Base-by-base conservation (phyloP, 2,888 invertebrate genomes). In the Diarsia mendica region DNA sequence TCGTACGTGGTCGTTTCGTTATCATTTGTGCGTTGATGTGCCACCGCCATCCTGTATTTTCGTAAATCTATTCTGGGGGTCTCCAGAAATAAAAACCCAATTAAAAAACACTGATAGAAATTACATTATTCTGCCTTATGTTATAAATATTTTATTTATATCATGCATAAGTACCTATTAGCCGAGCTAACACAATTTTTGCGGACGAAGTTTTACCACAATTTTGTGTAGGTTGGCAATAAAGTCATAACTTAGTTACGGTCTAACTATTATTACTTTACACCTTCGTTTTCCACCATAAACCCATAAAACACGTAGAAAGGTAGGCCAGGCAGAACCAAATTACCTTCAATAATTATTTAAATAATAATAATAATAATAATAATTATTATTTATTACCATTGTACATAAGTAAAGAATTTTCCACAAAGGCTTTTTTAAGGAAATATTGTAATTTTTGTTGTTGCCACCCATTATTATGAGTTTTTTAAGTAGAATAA, bases 181-280 rank as follows among this genome's bases (percentile, higher is more conserved):
- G 8, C 39, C 8, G 6, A 39, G 39, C 39, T 39, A 39, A 1
- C 39, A 8, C 39, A 39, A 39, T 39, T 39, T 39, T 39, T 39
- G 39, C 39, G 39, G 39, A 39, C 8, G 23, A 28, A 23, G 11
- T 69, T 51, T 39, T 53, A 70, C 1, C 23, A 1, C 4, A 23
- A 13, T 23, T 78, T 20, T n/a, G 23, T 51, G 18, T 46, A 8
- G 49, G 3, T 4, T 80, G 44, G 23, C 20, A 81, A 51, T 64
- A 58, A 67, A 74, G 49, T 46, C 33, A 67, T 67, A 73, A 63
- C 67, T 33, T 20, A 75, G 67, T 79, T 60, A 65, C 64, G 55
- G 28, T 48, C 11, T 15, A 28, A 81, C 46, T 81, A n/a, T 58
- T 67, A 67, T 79, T 65, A 82, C 60, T 78, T 39, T 55, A 51